phyloP scores from a whole-genome alignment of 2,113 vertebrate species.

The Mystacornis crossleyi region DNA sequence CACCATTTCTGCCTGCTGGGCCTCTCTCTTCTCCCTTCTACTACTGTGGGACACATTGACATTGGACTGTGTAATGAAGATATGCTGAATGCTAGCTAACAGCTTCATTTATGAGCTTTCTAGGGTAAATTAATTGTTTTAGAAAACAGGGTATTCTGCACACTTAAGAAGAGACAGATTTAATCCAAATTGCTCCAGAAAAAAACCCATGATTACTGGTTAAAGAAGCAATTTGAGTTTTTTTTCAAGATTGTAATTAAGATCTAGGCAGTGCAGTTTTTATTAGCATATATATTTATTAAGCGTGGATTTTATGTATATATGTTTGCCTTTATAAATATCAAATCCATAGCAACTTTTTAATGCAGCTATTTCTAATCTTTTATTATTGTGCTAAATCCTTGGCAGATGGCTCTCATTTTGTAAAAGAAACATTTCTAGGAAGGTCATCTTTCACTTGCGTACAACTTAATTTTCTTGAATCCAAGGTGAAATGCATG shows the following conservation, averaged over 20 bases:
- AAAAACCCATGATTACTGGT: not conserved
- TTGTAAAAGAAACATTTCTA: not conserved
- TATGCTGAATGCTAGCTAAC: not conserved
- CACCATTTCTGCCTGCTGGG: too few relatives aligned
- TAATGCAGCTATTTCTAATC: not conserved
- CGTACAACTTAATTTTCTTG: not conserved
- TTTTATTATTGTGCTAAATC: not conserved
- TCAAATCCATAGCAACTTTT: not conserved
- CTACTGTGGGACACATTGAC: too few relatives aligned
- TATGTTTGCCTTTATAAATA: not conserved
- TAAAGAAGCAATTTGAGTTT: not conserved
- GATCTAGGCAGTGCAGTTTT: not conserved
- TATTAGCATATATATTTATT: not conserved
- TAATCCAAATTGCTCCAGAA: not conserved
- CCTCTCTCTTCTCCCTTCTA: too few relatives aligned
- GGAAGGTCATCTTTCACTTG: not conserved
- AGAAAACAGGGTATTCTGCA: not conserved
- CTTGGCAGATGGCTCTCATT: not conserved
- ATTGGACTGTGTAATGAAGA: not conserved
- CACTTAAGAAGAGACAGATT: not conserved
- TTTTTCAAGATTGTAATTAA: not conserved
- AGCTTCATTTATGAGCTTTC: not conserved
- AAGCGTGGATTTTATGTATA: not conserved
- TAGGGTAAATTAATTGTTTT: not conserved
- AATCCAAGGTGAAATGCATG: not conserved